Conservation (phyloP, 2,797 vertebrate species). For the Myiothlypis coronata region DNA sequence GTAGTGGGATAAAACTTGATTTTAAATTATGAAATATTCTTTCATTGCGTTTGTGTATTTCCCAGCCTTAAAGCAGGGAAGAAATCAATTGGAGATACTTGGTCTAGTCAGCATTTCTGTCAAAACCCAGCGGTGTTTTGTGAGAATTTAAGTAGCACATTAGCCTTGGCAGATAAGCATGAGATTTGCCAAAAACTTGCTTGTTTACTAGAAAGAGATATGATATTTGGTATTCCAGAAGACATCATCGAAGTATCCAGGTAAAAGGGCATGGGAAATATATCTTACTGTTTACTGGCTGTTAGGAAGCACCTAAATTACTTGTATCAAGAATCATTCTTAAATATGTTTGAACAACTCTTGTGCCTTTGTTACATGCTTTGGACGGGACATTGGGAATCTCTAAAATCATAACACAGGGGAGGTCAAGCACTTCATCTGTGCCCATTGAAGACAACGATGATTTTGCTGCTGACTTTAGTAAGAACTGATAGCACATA, state of each 20-base stretch:
- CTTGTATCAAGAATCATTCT: neutral
- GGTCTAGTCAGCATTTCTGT: neutral
- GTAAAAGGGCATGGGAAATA: neutral
- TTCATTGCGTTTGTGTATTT: neutral
- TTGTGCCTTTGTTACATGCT: constrained; percentile 36
- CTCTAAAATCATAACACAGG: constrained; percentile 35
- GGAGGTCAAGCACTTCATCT: constrained; percentile 28
- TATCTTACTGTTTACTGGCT: neutral
- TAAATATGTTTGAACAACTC: constrained; percentile 23
- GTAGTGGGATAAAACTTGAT: neutral
- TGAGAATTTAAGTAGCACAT: neutral
- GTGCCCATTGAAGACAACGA: constrained; percentile 36
- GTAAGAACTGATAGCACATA: constrained; percentile 35
- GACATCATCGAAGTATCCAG: neutral
- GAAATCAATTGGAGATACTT: neutral
- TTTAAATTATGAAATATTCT: neutral
- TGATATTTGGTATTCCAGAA: neutral
- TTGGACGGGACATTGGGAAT: constrained; percentile 17
- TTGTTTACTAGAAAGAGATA: neutral
- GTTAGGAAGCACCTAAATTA: neutral
- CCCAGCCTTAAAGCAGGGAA: neutral
- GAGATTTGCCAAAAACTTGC: neutral
- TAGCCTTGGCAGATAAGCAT: neutral
- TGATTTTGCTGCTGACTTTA: constrained; percentile 41
- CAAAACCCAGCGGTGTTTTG: neutral